phyloP scores from a whole-genome alignment of 64 coral and sea anemone genomes.

The Montipora capricornis region DNA sequence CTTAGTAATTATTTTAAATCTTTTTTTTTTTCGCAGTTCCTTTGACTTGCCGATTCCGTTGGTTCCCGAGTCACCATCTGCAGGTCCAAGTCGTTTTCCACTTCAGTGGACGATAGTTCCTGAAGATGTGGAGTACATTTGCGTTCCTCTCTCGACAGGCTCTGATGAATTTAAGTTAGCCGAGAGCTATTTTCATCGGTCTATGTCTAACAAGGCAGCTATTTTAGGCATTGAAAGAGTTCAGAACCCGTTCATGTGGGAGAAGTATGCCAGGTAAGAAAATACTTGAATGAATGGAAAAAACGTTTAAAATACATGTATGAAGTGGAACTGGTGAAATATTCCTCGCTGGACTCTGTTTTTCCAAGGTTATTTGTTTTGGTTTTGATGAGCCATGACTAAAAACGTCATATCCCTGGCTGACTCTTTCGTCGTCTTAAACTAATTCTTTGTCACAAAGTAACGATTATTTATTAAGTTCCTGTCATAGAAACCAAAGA shows the following conservation, averaged over 20 bases:
- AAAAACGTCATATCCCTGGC: too few species aligned
- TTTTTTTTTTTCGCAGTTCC: not conserved
- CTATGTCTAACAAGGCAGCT: conserved; percentile 43
- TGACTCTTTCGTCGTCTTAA: too few species aligned
- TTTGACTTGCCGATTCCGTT: conserved; percentile 22
- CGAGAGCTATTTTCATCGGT: conserved; percentile 43
- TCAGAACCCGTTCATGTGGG: conserved; percentile 83
- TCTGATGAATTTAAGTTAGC: conserved; percentile 71
- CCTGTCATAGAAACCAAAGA: too few species aligned
- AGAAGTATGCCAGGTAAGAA: conserved; percentile 75
- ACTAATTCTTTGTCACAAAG: too few species aligned
- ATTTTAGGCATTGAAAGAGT: conserved; percentile 74
- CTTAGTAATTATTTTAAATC: not conserved
- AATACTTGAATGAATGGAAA: too few species aligned
- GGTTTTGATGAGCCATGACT: too few species aligned
- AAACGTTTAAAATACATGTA: too few species aligned
- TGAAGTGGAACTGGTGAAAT: too few species aligned
- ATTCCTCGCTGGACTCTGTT: too few species aligned
- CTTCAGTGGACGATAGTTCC: conserved; percentile 48
- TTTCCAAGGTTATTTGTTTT: too few species aligned
- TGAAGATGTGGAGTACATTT: conserved; percentile 47
- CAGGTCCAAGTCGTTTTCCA: not conserved
- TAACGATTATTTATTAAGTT: too few species aligned
- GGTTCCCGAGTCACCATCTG: not conserved
- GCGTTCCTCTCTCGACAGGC: conserved; percentile 9